Base-by-base conservation (phyloP, 1,140 invertebrate genomes). In the Neodiprion lecontei region DNA sequence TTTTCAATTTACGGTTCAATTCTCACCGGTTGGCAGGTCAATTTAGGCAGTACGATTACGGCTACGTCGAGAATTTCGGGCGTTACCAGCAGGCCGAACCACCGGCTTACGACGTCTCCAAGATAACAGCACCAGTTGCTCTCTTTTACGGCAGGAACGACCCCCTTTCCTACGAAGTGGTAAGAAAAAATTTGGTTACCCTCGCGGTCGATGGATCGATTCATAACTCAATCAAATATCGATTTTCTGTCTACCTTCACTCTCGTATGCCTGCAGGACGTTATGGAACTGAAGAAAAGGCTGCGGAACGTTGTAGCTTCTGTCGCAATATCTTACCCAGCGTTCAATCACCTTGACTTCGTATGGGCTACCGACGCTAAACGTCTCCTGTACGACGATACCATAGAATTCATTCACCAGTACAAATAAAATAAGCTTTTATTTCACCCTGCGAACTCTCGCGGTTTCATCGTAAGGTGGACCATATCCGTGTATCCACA, bases 121-220 rank as follows among this genome's bases (percentile, higher is more conserved):
- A 91, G 49, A 89, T 95, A 7, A 87, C 83, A 23, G 89, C 91
- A 11, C 93, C 94, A 3, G 89, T 93, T 1, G 91, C 90, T 73
- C 81, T 95, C 14, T 91, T 92, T 79, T 94, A 92, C 78, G 90
- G 90, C 12, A 87, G 90, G 47, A 93, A 94, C 74, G 95, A 95
- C 83, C 91, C 89, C 88, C 82, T 95, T 2, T 91, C 92, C 9
- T 12, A 1, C 2, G 67, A 28, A 53, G 73, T 70, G 66, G 81
- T 82, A 72, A 77, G 69, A 47, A 47, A 72, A 74, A n/a, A 47
- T 70, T 61, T 50, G 61, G 14, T 67, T 67, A 67, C 40, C 47
- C 61, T 61, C 12, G 17, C 8, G 61, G 75, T 69, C 65, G 23
- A 53, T 61, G 53, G 23, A 70, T 70, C 66, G 17, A 65, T 47